These are phyloP conservation scores for Ephialtes manifestator DNA, from an alignment of 2,888 invertebrate species.

Conservation along the genomic window DNA sequence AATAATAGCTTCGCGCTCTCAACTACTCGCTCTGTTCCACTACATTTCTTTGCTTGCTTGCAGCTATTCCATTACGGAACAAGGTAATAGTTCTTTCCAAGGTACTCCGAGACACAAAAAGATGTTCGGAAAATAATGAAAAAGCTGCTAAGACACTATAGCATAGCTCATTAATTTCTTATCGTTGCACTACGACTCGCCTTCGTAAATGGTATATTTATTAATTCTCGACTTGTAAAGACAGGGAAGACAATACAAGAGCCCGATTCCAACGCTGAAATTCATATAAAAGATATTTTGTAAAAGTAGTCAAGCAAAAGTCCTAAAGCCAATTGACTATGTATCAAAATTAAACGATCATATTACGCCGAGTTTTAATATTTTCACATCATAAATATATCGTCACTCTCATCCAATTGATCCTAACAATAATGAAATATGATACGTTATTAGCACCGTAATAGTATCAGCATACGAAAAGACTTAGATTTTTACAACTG, in stretches of 20 bases:
- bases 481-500: too few relatives aligned
- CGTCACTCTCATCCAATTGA: too few relatives aligned
- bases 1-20: constrained; percentile 60
- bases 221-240: not conserved
- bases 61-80: constrained; percentile 47
- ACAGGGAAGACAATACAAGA: not conserved
- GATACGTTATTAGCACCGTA: too few relatives aligned
- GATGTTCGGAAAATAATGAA: constrained; percentile 10
- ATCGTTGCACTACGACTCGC: not conserved
- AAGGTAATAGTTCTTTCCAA: constrained; percentile 24
- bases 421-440: too few relatives aligned
- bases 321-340: too few relatives aligned
- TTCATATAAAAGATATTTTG: not conserved
- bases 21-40: constrained; percentile 23
- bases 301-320: too few relatives aligned
- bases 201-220: not conserved
- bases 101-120: not conserved
- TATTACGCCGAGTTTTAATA: too few relatives aligned
- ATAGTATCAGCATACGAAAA: too few relatives aligned
- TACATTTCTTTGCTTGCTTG: constrained; percentile 22
- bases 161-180: constrained; percentile 1
- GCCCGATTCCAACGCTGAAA: not conserved
- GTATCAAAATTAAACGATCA: too few relatives aligned
- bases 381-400: too few relatives aligned
- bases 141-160: not conserved